Evolutionary conservation across 2,888 invertebrate species (phyloP).

Genomic region (Idaea straminata): DNA sequence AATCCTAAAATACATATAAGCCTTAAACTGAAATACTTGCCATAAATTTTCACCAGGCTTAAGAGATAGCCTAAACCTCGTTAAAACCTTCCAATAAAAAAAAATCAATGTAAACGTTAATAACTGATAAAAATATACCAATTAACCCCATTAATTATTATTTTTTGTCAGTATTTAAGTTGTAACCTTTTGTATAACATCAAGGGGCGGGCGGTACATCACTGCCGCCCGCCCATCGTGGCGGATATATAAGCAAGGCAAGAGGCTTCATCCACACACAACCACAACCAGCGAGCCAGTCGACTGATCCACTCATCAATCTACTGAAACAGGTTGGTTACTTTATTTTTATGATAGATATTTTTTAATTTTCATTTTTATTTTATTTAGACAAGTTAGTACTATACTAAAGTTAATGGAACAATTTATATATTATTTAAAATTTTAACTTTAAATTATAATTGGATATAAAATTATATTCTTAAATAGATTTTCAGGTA

Average conservation of each 20-base stretch:
- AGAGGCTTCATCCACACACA: slow-evolving; percentile 47
- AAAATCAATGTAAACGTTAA: neutral
- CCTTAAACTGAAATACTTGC: no score
- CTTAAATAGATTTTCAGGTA: no score
- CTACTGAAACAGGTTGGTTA: slow-evolving; percentile 44
- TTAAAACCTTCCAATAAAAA: no score
- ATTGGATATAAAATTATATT: no score
- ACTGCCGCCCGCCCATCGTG: slow-evolving; percentile 36
- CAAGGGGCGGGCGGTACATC: slow-evolving; percentile 14
- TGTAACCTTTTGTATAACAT: neutral
- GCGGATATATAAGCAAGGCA: slow-evolving; percentile 58
- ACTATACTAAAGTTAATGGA: no score
- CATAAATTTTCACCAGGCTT: no score
- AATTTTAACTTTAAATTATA: no score
- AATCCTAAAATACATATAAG: no score
- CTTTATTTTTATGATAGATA: neutral
- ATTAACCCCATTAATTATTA: neutral
- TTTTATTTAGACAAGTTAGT: neutral
- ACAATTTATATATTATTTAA: no score
- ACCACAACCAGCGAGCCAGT: slow-evolving; percentile 48
- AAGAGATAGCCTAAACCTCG: no score
- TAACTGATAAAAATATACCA: neutral
- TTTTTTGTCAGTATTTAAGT: neutral
- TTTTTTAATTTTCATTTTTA: neutral
- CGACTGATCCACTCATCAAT: slow-evolving; percentile 43